Percentiles rank a stretch among this genome's conserved stretches.
Evolutionary conservation across 2,797 vertebrate species (phyloP).

Genomic region (Cottoperca gobio): DNA sequence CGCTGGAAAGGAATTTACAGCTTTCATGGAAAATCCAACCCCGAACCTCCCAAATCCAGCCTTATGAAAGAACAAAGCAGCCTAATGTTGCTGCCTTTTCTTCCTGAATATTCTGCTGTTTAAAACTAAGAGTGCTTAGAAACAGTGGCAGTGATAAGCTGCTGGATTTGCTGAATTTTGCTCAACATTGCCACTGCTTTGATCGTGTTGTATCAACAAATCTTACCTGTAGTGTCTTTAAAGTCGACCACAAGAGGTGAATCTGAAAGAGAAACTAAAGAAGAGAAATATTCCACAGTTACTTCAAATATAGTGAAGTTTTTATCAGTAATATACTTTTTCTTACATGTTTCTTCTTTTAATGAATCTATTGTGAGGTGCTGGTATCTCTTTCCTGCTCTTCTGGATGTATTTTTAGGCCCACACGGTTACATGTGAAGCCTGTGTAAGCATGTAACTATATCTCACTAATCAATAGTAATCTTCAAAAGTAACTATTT

Average conservation of each 20-base stretch:
- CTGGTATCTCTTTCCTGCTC: background rate
- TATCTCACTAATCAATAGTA: background rate
- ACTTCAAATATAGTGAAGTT: background rate
- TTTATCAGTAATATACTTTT: background rate
- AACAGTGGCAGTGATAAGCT: conserved; percentile 55
- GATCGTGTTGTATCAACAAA: conserved; percentile 32
- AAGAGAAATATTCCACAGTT: background rate
- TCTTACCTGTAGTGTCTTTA: conserved; percentile 26
- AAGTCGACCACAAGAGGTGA: conserved; percentile 1
- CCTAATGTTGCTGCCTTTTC: conserved; percentile 56
- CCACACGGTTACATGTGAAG: no score
- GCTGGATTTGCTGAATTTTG: conserved; percentile 59
- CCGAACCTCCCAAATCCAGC: conserved; percentile 60
- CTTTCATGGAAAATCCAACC: conserved; percentile 58
- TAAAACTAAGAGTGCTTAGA: conserved; percentile 44
- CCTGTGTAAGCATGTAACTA: background rate
- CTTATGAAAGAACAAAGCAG: conserved; percentile 67
- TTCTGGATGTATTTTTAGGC: background rate
- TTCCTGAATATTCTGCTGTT: conserved; percentile 53
- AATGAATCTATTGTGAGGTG: background rate
- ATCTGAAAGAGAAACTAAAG: conserved; percentile 2
- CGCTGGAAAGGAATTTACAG: conserved; percentile 36
- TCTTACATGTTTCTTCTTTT: background rate
- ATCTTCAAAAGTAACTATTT: background rate
- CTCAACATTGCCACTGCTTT: conserved; percentile 46